A percentile compares a stretch with the other conserved stretches of the same genome.
Conservation (phyloP, 2,888 invertebrate genomes). For the Tetanocera ferruginea region DNA sequence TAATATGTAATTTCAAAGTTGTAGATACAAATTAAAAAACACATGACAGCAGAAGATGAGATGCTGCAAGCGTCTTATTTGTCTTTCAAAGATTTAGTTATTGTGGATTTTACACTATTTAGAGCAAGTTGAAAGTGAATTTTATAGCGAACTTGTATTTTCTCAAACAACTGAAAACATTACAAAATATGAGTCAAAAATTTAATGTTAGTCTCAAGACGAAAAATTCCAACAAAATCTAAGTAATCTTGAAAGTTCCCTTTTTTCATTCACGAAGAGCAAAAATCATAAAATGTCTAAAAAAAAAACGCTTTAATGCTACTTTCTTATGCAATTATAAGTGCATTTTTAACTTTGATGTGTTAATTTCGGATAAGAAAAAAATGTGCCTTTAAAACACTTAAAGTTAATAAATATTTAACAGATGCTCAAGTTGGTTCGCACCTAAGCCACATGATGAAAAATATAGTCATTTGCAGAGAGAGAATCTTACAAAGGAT, state of each 20-base stretch:
- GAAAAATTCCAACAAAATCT: not conserved
- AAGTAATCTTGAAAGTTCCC: too few relatives aligned
- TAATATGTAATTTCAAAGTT: not conserved
- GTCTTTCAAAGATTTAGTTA: not conserved
- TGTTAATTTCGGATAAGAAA: not conserved
- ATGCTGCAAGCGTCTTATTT: not conserved
- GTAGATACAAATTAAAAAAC: not conserved
- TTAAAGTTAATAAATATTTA: constrained; percentile 28
- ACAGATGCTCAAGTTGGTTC: not conserved
- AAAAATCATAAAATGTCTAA: not conserved
- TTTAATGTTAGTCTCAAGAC: not conserved
- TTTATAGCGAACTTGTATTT: too few relatives aligned
- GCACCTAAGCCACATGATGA: not conserved
- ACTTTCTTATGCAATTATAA: not conserved
- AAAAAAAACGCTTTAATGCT: not conserved
- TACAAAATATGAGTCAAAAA: not conserved
- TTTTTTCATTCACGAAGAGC: not conserved
- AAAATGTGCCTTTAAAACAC: not conserved
- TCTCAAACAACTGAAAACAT: too few relatives aligned
- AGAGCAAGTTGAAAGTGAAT: too few relatives aligned
- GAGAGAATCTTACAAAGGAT: not conserved
- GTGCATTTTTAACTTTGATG: not conserved
- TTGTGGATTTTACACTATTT: too few relatives aligned
- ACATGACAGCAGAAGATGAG: not conserved
- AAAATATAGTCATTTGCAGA: too few relatives aligned